Evolutionary conservation across 2,797 vertebrate species (phyloP), one percentile per base, ranked within the genome.

Genomic region (Falco berigora): DNA sequence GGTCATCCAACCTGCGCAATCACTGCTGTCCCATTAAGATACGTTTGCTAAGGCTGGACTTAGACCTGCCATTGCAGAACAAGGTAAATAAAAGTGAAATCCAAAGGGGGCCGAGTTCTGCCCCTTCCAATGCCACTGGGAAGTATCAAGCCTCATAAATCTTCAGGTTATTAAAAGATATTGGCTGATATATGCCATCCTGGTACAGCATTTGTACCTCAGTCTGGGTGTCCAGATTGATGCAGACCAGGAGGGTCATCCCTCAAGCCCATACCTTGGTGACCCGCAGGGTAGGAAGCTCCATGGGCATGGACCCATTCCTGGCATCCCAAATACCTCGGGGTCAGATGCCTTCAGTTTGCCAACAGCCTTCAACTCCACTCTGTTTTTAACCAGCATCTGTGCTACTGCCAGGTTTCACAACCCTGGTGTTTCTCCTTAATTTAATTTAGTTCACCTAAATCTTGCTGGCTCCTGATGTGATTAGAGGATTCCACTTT

Each of bases 81-180:
- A 55, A 92, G n/a, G 58, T 62, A 93, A 89, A 92, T 79, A 92
- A 79, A 79, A 96, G 64, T 61, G 62, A 82, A 87, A 85, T 49
- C 55, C 25, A 28, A 58, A 59, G 46, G 19, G n/a, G 27, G 10
- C 25, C 38, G 4, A 4, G 59, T 66, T 83, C 78, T 91, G 36
- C 44, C 53, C 52, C 67, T 40, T 62, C 23, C 18, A 15, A 1
- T 14, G n/a, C 3, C 9, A 20, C 52, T n/a, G 68, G 34, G 66
- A 71, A 68, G 50, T 86, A 92, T 59, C 38, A 80, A 59, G 17
- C 27, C 55, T 76, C 50, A 13, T 76, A 44, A 88, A 90, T 42
- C 38, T 66, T 38, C 21, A 22, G 24, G 40, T 53, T 11, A 67
- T 72, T 75, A n/a, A 6, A 66, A 81, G 36, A 66, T 55, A 46